These are phyloP conservation scores for Gallirallus australis DNA, from an alignment of 2,797 vertebrate genomes.

Conservation along the genomic window DNA sequence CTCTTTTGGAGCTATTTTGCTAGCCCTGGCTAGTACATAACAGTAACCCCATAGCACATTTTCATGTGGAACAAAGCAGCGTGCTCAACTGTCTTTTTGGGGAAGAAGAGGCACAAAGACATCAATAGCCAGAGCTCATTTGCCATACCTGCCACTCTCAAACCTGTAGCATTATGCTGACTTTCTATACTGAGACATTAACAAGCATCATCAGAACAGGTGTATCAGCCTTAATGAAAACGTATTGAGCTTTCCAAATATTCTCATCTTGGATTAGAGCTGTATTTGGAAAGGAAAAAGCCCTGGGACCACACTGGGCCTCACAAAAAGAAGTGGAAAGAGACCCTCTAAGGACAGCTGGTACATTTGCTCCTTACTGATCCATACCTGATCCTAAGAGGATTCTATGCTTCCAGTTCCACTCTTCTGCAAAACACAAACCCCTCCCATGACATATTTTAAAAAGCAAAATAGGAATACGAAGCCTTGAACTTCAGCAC, in stretches of 20 bases:
- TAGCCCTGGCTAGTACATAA: background rate
- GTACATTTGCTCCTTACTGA: background rate
- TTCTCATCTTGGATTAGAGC: background rate
- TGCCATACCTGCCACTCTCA: background rate
- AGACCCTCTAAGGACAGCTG: background rate
- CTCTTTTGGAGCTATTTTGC: background rate
- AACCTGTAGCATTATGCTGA: background rate
- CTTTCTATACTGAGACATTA: background rate
- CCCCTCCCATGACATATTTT: background rate
- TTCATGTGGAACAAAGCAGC: background rate
- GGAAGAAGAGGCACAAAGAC: background rate
- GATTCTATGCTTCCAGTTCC: background rate
- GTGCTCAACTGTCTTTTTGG: background rate
- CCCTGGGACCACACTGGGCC: background rate
- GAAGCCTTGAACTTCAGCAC: background rate
- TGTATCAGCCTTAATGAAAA: background rate
- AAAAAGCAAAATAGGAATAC: background rate
- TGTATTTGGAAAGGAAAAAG: background rate
- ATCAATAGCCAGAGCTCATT: background rate
- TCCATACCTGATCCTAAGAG: background rate
- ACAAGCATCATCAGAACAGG: background rate
- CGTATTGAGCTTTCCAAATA: background rate
- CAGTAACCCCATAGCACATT: background rate
- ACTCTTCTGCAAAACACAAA: background rate
- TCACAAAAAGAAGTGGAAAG: background rate